phyloP scores from a whole-genome alignment of 2,888 invertebrate genomes.

The Clusia tigrina region DNA sequence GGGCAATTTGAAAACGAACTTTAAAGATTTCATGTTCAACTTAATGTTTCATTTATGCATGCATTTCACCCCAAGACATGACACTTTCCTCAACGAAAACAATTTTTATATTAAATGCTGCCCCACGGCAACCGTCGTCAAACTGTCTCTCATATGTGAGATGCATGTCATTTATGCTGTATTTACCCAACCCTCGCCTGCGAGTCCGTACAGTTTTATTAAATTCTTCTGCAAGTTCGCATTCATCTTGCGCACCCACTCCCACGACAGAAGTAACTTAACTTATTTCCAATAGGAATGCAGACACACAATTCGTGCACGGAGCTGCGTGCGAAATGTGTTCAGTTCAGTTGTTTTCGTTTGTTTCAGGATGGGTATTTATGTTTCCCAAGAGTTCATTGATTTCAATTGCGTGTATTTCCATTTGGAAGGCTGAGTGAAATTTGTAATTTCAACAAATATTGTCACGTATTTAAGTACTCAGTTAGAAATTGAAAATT shows the following conservation, averaged over 20 bases:
- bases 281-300: no score
- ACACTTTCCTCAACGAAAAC: no score
- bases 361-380: no score
- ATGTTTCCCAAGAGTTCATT: background rate
- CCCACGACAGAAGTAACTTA: background rate
- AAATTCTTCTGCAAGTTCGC: background rate
- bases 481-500: no score
- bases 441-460: no score
- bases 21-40: no score
- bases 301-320: background rate
- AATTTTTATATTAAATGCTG: conserved; percentile 3
- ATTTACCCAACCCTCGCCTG: background rate
- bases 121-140: background rate
- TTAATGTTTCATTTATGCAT: no score
- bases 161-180: background rate
- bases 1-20: no score
- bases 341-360: background rate
- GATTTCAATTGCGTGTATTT: no score
- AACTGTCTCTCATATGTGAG: conserved; percentile 4
- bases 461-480: no score
- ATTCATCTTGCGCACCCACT: background rate
- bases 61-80: no score
- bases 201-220: conserved; percentile 3
- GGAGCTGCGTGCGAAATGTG: background rate
- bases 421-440: no score